phyloP scores from a whole-genome alignment of 2,888 invertebrate species.

The Mechanitis mazaeus region DNA sequence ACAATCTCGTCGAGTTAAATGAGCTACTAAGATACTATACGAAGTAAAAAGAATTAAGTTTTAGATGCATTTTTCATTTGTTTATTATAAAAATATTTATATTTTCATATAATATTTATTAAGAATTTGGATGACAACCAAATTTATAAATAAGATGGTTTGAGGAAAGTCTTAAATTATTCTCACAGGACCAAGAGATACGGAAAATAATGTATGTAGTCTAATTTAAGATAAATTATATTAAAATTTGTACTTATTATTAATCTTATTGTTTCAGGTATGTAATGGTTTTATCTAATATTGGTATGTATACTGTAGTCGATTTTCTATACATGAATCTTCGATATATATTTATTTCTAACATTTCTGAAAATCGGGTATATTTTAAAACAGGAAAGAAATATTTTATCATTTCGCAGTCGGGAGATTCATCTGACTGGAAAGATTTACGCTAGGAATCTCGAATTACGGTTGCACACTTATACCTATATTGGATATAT shows the following conservation, averaged over 20 bases:
- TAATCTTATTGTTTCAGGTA: background rate
- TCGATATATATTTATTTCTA: too few species aligned
- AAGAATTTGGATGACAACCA: too few species aligned
- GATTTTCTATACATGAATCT: too few species aligned
- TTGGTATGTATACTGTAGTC: too few species aligned
- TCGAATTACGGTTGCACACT: slow-evolving; percentile 55
- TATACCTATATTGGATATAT: slow-evolving; percentile 37
- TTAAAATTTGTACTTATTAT: background rate
- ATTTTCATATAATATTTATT: too few species aligned
- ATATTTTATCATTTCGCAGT: slow-evolving; percentile 72
- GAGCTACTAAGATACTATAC: too few species aligned
- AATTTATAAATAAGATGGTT: too few species aligned
- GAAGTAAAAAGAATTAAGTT: too few species aligned
- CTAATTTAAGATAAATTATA: background rate
- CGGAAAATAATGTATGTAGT: background rate
- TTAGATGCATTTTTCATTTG: too few species aligned
- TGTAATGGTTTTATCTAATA: background rate
- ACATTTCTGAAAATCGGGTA: background rate
- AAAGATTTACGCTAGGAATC: slow-evolving; percentile 70
- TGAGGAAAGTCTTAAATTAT: too few species aligned
- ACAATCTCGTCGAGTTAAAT: too few species aligned
- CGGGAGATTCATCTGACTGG: slow-evolving; percentile 64
- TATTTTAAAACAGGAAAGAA: slow-evolving; percentile 50
- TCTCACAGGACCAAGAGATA: background rate
- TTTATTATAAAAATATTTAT: too few species aligned